Percentiles rank a stretch among this genome's conserved stretches.
Conservation (phyloP, 2,888 invertebrate genomes). For the Zonitis immaculata region DNA sequence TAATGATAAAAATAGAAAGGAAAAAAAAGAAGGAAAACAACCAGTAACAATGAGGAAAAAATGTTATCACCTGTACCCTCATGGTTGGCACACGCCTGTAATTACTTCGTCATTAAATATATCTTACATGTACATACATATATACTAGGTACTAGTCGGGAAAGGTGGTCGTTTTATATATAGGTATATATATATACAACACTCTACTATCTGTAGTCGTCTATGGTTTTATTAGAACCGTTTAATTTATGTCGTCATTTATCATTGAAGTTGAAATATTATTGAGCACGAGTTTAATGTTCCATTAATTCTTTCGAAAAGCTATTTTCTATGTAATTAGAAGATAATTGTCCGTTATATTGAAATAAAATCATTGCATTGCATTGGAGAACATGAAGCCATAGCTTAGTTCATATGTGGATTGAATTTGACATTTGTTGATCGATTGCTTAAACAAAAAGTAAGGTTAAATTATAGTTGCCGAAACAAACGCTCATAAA, state of each 20-base stretch:
- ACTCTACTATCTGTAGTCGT: too few species aligned
- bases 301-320: not conserved
- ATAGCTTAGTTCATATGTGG: too few species aligned
- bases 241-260: not conserved
- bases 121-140: slow-evolving; percentile 27
- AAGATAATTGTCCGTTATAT: too few species aligned
- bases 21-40: not conserved
- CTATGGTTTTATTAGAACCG: not conserved
- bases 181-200: not conserved
- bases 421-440: too few species aligned
- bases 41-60: slow-evolving; percentile 27
- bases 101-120: slow-evolving; percentile 36
- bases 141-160: slow-evolving; percentile 10
- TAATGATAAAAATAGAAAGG: not conserved
- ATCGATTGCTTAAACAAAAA: too few species aligned
- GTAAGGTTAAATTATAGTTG: too few species aligned
- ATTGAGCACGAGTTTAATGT: not conserved
- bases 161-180: slow-evolving; percentile 8
- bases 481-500: too few species aligned
- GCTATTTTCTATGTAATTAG: too few species aligned
- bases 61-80: slow-evolving; percentile 42
- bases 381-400: too few species aligned
- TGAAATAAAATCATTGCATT: too few species aligned
- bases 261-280: not conserved
- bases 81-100: slow-evolving; percentile 38